Conservation (phyloP, 1,140 invertebrate genomes). For the Pseudomyrmex flavicornis region DNA sequence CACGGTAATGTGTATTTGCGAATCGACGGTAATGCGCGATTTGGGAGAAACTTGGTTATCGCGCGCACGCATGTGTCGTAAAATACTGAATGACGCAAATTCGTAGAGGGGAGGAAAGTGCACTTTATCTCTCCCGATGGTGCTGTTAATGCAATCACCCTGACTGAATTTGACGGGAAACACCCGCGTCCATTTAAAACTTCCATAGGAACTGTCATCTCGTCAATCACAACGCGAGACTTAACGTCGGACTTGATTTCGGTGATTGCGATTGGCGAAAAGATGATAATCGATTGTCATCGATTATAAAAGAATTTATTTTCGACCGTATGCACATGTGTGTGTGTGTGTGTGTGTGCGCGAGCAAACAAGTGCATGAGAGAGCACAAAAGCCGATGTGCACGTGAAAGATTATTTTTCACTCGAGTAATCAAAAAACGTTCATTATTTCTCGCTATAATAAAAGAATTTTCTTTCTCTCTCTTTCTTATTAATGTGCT, state of each 20-base stretch:
- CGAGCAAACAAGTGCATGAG: conserved; percentile 8
- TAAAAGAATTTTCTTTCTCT: no score
- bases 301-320: conserved; percentile 41
- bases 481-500: no score
- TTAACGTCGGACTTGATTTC: conserved; percentile 26
- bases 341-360: no score
- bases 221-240: conserved; percentile 2
- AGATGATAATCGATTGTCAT: conserved; percentile 41
- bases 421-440: conserved; percentile 40
- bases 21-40: no score
- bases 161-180: conserved; percentile 48
- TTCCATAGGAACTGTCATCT: conserved; percentile 44
- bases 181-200: conserved; percentile 12
- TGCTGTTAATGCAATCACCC: conserved; percentile 62
- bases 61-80: conserved; percentile 5
- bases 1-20: no score
- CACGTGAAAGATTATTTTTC: conserved; percentile 35
- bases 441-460: conserved; percentile 5
- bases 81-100: conserved; percentile 65
- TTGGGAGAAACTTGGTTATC: no score
- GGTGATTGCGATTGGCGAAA: conserved; percentile 7
- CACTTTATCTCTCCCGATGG: conserved; percentile 60
- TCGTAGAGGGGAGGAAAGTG: conserved; percentile 52
- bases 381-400: conserved; percentile 11
- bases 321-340: background rate